phyloP scores from a whole-genome alignment of 2,797 vertebrate genomes.

The Dryobates pubescens region DNA sequence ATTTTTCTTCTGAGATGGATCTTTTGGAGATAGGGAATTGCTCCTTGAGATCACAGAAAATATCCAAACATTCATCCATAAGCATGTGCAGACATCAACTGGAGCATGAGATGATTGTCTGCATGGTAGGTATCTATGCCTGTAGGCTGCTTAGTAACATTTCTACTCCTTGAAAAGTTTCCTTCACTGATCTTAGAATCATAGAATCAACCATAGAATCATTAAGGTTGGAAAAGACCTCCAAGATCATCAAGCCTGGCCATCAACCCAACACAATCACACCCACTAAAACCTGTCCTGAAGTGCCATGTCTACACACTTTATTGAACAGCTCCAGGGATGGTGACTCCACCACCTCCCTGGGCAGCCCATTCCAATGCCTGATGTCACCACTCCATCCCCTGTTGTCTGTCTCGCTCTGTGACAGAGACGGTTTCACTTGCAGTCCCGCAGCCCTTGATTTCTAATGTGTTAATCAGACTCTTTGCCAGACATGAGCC shows the following conservation, averaged over 20 bases:
- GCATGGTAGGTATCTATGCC: fast-evolving
- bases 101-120: background rate
- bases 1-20: background rate
- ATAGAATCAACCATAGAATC: no score
- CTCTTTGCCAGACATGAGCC: background rate
- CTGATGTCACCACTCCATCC: no score
- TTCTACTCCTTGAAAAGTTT: background rate
- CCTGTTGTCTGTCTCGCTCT: no score
- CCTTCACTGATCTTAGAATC: background rate
- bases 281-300: no score
- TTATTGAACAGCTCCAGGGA: no score
- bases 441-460: background rate
- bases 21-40: background rate
- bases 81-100: background rate
- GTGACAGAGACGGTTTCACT: background rate
- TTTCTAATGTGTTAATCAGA: background rate
- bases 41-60: background rate
- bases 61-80: background rate
- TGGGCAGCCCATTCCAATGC: no score
- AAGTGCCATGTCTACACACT: no score
- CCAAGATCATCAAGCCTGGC: no score
- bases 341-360: no score
- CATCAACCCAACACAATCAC: no score
- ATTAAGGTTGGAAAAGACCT: no score
- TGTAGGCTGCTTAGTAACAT: background rate